Base-by-base conservation (phyloP, 2,113 vertebrate genomes). In the Myotis lucifugus region DNA sequence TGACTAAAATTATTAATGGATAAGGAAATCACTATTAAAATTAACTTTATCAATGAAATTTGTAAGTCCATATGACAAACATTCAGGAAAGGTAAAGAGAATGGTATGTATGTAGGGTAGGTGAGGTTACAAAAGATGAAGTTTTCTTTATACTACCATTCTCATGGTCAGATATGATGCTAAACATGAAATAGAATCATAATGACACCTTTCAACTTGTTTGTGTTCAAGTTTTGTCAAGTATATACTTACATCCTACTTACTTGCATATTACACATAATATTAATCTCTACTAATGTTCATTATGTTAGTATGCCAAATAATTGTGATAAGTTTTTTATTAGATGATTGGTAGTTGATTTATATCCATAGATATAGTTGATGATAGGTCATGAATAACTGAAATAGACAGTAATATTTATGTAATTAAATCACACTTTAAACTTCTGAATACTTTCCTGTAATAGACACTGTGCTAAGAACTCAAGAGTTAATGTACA, bases 371-470 rank as follows among this genome's bases (percentile, higher is more conserved):
- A 86, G 15, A 59, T 72, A 67, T 21, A 50, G 9, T 54, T 86
- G 15, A 56, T 37, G 50, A 67, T 34, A 90, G 12, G 25, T 21
- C 29, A 61, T 17, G 2, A 5, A 15, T 50, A 37, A 2, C 6
- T 86, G 42, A 93, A 85, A 74, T 73, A 15, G 72, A 15, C 23
- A 93, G 34, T 19, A 27, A 76, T 61, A 82, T 86, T 76, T 76
- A 50, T 52, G 79, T 56, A 85, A 88, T 56, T 37, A 85, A 6
- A 70, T 76, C 8, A 59, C 0, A 77, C 52, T 73, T 93, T 4
- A 40, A 84, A 87, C 32, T 73, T 86, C 61, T 59, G 27, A 73
- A 15, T 73, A 7, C 5, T 73, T 85, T 73, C 21, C n/a, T 93
- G 27, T 78, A 52, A 13, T 27, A 72, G 18, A 2, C 3, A 59